Evolutionary conservation across 2,113 vertebrate genomes (phyloP).

Genomic region (Abramis brama): DNA sequence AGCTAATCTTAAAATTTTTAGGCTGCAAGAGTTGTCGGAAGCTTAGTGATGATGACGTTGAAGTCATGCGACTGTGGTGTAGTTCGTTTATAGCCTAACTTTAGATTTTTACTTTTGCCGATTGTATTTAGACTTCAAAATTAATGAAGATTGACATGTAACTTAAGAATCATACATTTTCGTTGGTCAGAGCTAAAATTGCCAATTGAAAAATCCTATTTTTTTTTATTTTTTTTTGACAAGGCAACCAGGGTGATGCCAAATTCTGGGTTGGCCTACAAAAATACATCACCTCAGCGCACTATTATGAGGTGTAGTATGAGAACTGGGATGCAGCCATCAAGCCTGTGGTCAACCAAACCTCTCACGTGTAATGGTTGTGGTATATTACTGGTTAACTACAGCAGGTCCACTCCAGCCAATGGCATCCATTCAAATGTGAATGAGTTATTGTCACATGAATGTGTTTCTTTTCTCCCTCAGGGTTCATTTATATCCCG

Average conservation of each 20-base stretch:
- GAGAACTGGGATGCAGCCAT: conserved; percentile 5
- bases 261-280: background rate
- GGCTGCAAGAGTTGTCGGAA: too few relatives aligned
- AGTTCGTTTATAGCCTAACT: background rate
- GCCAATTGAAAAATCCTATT: background rate
- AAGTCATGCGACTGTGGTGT: background rate
- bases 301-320: background rate
- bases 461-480: conserved; percentile 7
- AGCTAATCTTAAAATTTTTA: too few relatives aligned
- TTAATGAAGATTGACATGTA: background rate
- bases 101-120: background rate
- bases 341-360: conserved; percentile 13
- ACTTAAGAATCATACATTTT: background rate
- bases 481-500: background rate
- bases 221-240: background rate
- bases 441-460: background rate
- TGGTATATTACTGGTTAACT: background rate
- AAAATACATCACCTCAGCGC: background rate
- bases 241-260: background rate
- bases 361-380: background rate
- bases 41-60: too few relatives aligned
- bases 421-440: conserved; percentile 1
- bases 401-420: background rate
- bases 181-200: background rate
- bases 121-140: background rate